phyloP scores from a whole-genome alignment of 2,113 vertebrate genomes.

The Steatornis caripensis region DNA sequence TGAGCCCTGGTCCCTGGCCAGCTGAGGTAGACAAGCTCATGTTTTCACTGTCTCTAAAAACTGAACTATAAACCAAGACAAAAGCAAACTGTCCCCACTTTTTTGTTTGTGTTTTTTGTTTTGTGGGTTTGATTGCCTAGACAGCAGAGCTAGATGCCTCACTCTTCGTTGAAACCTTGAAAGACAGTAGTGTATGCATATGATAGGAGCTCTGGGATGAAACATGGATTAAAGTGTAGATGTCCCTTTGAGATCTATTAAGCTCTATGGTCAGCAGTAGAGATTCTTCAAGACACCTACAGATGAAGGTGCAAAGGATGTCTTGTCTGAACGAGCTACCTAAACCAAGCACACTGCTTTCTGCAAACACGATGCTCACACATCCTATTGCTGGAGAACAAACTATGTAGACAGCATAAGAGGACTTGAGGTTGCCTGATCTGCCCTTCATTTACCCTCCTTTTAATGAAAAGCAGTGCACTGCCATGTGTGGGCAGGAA shows the following conservation, averaged over 20 bases:
- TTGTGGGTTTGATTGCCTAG: neutral
- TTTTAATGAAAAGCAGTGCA: neutral
- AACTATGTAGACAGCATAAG: neutral
- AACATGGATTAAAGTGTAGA: accelerated
- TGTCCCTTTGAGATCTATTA: neutral
- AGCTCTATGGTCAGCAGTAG: neutral
- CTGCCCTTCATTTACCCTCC: neutral
- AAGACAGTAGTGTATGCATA: neutral
- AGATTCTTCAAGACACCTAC: neutral
- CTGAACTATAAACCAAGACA: neutral
- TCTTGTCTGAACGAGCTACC: neutral
- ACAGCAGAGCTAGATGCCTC: neutral
- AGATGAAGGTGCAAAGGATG: neutral
- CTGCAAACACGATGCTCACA: neutral
- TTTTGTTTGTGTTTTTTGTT: neutral
- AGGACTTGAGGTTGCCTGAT: neutral
- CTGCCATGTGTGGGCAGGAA: neutral
- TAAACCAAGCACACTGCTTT: neutral
- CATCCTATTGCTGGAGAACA: neutral
- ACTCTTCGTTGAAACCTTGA: neutral
- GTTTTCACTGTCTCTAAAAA: neutral
- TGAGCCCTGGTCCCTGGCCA: neutral
- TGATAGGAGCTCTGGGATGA: neutral
- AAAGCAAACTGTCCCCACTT: neutral
- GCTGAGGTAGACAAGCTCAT: neutral